phyloP scores from a whole-genome alignment of 2,888 invertebrate species.

The Lepetodrilus schrolli region DNA sequence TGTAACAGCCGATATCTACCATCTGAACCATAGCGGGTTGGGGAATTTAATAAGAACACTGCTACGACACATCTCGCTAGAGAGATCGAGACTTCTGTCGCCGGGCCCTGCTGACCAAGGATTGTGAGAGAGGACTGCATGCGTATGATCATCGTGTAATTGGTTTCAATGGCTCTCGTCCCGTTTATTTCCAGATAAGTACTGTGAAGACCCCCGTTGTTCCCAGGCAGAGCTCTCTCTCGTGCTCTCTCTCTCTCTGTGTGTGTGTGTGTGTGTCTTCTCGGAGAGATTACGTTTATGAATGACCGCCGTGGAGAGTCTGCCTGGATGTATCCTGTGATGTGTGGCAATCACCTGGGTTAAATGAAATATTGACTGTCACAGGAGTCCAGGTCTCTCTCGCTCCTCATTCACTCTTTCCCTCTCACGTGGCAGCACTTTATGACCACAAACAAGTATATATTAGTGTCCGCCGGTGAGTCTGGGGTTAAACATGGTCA shows the following conservation, averaged over 20 bases:
- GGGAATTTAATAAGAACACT: no score
- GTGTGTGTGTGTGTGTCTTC: constrained; percentile 17
- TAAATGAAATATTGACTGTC: constrained; percentile 23
- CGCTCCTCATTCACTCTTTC: not conserved
- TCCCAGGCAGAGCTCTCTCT: no score
- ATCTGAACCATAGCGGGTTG: no score
- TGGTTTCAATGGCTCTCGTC: constrained; percentile 21
- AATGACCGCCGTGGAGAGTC: constrained; percentile 17
- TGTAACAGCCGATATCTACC: no score
- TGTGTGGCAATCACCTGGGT: not conserved
- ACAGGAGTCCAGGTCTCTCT: no score
- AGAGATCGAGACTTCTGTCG: no score
- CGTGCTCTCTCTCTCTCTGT: no score
- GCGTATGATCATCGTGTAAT: constrained; percentile 12
- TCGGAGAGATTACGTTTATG: not conserved
- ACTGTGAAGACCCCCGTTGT: not conserved
- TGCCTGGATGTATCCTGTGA: not conserved
- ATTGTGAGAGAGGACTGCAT: not conserved
- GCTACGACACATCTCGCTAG: not conserved
- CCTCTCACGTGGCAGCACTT: no score
- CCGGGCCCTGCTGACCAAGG: constrained; percentile 6
- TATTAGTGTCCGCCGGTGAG: constrained; percentile 9
- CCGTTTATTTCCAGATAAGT: constrained; percentile 16
- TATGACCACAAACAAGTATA: not conserved
- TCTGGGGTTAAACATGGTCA: not conserved